Evolutionary conservation across 2,888 invertebrate species (phyloP).

Genomic region (Cephus sareptanus): DNA sequence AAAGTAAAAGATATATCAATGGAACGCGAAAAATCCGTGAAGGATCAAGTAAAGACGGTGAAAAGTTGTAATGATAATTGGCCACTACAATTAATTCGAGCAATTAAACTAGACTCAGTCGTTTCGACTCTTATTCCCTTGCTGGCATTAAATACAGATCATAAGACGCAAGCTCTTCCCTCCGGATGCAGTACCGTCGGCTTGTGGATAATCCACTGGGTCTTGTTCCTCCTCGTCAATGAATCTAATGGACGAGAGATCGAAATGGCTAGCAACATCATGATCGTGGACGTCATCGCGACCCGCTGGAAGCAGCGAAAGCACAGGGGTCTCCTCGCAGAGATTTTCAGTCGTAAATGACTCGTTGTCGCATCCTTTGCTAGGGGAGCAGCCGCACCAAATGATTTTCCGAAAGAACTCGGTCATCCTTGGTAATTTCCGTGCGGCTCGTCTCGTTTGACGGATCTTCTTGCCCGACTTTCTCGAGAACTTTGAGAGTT

Average conservation of each 20-base stretch:
- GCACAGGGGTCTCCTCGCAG: constrained; percentile 42
- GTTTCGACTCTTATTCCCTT: background rate
- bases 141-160: background rate
- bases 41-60: background rate
- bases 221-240: constrained; percentile 59
- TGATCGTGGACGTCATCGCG: constrained; percentile 5
- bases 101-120: background rate
- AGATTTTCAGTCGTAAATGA: constrained; percentile 22
- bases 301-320: constrained; percentile 13
- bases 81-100: background rate
- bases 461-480: background rate
- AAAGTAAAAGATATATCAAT: background rate
- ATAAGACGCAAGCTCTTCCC: background rate
- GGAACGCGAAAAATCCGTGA: background rate
- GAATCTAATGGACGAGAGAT: constrained; percentile 56
- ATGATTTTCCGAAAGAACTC: constrained; percentile 51
- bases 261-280: constrained; percentile 44
- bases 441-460: background rate
- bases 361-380: constrained; percentile 37
- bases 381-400: constrained; percentile 52
- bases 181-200: background rate
- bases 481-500: constrained; percentile 13
- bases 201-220: background rate
- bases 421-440: constrained; percentile 27
- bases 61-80: background rate